These are phyloP conservation scores for Stichopus chloronotus DNA, from an alignment of 35 echinoderm and acorn worm species.

Conservation along the genomic window DNA sequence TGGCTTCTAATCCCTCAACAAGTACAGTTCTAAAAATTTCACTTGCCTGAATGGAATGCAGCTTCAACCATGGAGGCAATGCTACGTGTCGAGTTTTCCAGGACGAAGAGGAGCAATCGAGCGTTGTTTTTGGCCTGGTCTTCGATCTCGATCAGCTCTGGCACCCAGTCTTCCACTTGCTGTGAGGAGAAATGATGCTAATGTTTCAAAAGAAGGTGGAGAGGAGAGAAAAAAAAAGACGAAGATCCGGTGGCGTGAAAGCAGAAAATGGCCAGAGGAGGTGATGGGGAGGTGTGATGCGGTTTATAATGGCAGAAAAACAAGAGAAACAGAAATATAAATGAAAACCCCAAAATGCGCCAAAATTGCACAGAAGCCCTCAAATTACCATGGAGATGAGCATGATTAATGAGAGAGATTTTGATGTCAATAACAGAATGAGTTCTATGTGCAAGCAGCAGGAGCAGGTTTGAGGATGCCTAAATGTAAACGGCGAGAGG, in stretches of 20 bases:
- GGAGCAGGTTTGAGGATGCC: no score
- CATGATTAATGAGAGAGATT: no score
- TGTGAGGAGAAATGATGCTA: conserved; percentile 62
- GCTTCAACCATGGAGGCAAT: conserved; percentile 96
- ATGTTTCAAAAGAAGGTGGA: conserved; percentile 28
- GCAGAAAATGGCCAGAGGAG: neutral
- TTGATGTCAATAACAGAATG: no score
- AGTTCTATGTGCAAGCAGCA: no score
- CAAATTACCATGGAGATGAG: no score
- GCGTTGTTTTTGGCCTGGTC: conserved; percentile 91
- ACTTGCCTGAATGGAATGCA: conserved; percentile 83
- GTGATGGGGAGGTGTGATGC: neutral
- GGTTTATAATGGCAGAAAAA: neutral
- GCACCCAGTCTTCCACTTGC: conserved; percentile 95
- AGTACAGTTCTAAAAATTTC: no score
- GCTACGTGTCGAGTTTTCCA: conserved; percentile 87
- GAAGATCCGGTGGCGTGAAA: conserved; percentile 11
- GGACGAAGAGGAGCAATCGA: conserved; percentile 90
- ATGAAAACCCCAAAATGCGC: no score
- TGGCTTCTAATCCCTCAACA: no score
- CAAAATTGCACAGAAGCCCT: no score
- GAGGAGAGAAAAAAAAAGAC: neutral
- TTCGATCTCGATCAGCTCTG: conserved; percentile 94
- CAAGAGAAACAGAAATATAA: no score
- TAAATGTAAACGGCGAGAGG: no score